These are phyloP conservation scores for Ellobium chinense DNA, from an alignment of 2,888 invertebrate species.

Conservation along the genomic window DNA sequence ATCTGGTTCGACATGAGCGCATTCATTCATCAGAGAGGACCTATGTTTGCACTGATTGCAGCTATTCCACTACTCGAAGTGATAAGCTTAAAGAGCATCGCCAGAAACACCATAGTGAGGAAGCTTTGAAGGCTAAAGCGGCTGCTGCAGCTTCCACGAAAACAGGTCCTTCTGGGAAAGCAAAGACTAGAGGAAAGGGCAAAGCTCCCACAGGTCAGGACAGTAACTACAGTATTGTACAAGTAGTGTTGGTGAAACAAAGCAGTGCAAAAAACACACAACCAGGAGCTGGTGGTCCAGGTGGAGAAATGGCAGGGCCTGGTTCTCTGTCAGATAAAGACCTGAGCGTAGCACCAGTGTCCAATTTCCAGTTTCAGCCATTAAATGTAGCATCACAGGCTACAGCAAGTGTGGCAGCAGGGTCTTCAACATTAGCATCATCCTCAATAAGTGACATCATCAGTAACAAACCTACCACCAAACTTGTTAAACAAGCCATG, in stretches of 20 bases:
- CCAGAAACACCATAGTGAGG: constrained; percentile 79
- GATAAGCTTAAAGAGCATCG: constrained; percentile 84
- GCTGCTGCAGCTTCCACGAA: not conserved
- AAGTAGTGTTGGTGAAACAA: constrained; percentile 6
- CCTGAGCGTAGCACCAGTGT: not conserved
- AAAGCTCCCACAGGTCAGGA: not conserved
- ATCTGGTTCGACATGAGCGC: constrained; percentile 84
- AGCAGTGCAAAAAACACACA: not conserved
- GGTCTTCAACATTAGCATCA: not conserved
- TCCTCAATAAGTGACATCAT: not conserved
- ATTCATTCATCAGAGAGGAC: constrained; percentile 85
- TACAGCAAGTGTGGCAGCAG: not conserved
- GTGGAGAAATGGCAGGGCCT: not conserved
- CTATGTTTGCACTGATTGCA: constrained; percentile 84
- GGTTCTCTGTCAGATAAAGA: not conserved
- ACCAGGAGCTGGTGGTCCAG: not conserved
- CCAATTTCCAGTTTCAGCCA: not conserved
- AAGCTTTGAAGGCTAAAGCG: constrained; percentile 47
- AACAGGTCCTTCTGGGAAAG: not conserved
- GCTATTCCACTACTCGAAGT: constrained; percentile 84
- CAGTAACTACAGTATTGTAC: not conserved
- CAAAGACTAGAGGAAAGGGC: not conserved
- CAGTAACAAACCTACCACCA: not conserved
- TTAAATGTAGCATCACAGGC: not conserved
- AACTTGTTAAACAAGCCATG: not conserved